These are phyloP conservation scores for Plotosus lineatus DNA, from an alignment of 2,113 vertebrate species.

Conservation along the genomic window DNA sequence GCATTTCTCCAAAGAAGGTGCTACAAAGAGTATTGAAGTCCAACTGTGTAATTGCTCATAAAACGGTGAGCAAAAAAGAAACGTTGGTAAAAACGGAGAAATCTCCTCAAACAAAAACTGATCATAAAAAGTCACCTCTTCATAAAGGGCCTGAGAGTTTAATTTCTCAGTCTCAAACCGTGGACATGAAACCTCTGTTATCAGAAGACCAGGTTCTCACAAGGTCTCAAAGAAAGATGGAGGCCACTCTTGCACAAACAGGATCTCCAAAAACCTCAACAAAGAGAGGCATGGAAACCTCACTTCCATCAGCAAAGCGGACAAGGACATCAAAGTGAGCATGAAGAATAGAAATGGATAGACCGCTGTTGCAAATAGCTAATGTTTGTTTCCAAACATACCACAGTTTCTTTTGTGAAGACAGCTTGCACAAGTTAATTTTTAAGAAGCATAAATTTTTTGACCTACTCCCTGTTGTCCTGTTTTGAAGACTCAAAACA, in stretches of 20 bases:
- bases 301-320: constrained; percentile 66
- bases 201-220: constrained; percentile 75
- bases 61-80: constrained; percentile 53
- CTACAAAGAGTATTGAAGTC: constrained; percentile 56
- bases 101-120: constrained; percentile 27
- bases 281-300: constrained; percentile 64
- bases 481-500: constrained; percentile 28
- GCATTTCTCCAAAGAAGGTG: constrained; percentile 59
- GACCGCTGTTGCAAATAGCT: background rate
- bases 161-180: constrained; percentile 44
- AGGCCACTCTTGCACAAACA: constrained; percentile 47
- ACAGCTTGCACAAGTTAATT: background rate
- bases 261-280: constrained; percentile 51
- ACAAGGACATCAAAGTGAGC: constrained; percentile 69
- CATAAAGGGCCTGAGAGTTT: constrained; percentile 26
- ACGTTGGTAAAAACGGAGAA: constrained; percentile 55
- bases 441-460: background rate
- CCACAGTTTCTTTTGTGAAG: background rate
- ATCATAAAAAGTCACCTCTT: constrained; percentile 55
- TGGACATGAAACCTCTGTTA: constrained; percentile 45
- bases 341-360: constrained; percentile 47
- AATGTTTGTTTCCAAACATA: background rate
- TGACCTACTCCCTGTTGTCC: background rate
- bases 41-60: constrained; percentile 4
- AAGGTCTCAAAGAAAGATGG: constrained; percentile 75